Evolutionary conservation across 2,113 vertebrate species (phyloP).

Genomic region (Nibea albiflora): DNA sequence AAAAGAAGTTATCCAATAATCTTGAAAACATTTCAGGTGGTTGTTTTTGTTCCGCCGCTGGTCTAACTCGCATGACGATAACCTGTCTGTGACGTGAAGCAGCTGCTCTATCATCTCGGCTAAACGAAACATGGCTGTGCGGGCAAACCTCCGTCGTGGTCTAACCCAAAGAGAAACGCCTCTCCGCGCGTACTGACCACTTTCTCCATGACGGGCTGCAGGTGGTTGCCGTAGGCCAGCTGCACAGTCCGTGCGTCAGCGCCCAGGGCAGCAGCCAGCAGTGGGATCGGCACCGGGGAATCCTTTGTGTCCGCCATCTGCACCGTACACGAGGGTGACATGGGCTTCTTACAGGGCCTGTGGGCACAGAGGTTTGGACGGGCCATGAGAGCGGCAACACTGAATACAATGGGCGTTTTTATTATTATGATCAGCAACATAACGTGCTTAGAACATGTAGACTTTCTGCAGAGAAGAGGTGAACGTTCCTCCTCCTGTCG

Average conservation of each 20-base stretch:
- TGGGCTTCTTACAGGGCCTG: conserved; percentile 96
- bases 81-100: background rate
- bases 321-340: conserved; percentile 91
- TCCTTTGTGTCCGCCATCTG: conserved; percentile 91
- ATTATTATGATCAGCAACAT: background rate
- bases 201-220: conserved; percentile 94
- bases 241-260: conserved; percentile 85
- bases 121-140: background rate
- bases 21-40: background rate
- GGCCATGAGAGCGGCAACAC: background rate
- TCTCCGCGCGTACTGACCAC: conserved; percentile 82
- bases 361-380: background rate
- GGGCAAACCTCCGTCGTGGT: background rate
- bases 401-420: conserved; percentile 8
- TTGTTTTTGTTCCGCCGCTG: background rate
- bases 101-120: background rate
- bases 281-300: conserved; percentile 89
- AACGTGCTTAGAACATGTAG: background rate
- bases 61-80: background rate
- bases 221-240: conserved; percentile 92
- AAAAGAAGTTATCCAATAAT: background rate
- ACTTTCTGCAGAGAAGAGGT: background rate
- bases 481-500: conserved; percentile 2
- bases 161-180: background rate
- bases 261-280: conserved; percentile 89